phyloP scores from a whole-genome alignment of 2,888 invertebrate species.

The Trachelus tabidus region DNA sequence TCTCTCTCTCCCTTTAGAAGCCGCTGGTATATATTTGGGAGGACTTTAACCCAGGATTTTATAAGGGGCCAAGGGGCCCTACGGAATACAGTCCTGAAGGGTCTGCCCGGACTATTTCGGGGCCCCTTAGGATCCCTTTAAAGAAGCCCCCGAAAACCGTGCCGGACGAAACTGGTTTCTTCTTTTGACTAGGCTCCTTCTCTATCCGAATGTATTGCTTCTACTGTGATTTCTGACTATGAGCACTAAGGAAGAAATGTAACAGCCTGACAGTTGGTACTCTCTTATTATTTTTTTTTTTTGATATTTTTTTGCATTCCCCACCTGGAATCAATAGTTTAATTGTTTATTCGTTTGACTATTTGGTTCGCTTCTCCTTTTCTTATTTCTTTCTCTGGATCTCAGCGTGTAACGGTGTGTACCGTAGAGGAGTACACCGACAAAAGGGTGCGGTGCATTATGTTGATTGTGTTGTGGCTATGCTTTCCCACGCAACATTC shows the following conservation, averaged over 20 bases:
- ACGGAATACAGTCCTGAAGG: neutral
- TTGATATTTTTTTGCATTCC: neutral
- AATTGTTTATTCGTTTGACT: neutral
- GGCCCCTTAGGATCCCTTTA: neutral
- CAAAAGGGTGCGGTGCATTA: constrained; percentile 9
- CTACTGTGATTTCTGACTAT: neutral
- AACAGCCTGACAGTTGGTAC: neutral
- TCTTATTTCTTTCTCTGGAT: constrained; percentile 6
- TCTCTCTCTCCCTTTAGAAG: neutral
- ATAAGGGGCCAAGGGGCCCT: neutral
- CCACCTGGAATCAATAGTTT: neutral
- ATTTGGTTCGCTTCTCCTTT: constrained; percentile 9
- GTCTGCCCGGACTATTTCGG: neutral
- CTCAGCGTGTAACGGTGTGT: neutral
- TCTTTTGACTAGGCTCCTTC: neutral
- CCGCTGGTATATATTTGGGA: neutral
- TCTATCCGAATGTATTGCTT: neutral
- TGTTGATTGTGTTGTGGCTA: constrained; percentile 19
- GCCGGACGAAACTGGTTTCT: neutral
- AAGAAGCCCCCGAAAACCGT: neutral
- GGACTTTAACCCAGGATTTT: neutral
- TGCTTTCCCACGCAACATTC: constrained; percentile 26
- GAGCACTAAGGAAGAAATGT: neutral
- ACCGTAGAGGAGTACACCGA: neutral
- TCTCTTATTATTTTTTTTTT: neutral